Conservation (phyloP, 1,140 invertebrate species). For the Maniola jurtina region DNA sequence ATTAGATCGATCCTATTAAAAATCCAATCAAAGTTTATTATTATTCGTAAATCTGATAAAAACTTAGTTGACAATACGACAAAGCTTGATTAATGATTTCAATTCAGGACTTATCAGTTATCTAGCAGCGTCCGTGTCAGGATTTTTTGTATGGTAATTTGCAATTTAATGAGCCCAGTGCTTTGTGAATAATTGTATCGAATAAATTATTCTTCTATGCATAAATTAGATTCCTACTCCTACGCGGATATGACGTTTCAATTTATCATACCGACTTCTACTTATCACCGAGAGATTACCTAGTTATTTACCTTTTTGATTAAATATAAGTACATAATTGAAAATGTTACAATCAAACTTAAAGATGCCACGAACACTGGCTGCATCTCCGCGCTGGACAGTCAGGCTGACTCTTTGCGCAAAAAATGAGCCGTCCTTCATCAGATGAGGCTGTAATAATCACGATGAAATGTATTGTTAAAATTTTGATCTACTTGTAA, state of each 20-base stretch:
- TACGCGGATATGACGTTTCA: not conserved
- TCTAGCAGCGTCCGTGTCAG: conserved; percentile 5
- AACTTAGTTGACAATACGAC: not conserved
- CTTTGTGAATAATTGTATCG: not conserved
- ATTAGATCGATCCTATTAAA: not conserved
- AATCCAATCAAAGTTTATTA: too few relatives aligned
- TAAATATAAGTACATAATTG: too few relatives aligned
- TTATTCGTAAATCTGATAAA: not conserved
- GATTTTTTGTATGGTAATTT: conserved; percentile 2
- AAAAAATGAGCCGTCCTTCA: too few relatives aligned
- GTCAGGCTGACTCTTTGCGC: too few relatives aligned
- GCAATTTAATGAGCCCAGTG: conserved; percentile 7
- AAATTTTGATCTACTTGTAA: too few relatives aligned
- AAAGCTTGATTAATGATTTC: not conserved
- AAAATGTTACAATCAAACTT: too few relatives aligned
- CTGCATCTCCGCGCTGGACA: too few relatives aligned
- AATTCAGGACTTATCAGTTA: conserved; percentile 7
- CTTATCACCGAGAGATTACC: too few relatives aligned
- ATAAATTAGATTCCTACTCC: not conserved
- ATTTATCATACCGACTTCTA: not conserved
- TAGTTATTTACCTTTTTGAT: too few relatives aligned
- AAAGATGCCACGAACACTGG: too few relatives aligned
- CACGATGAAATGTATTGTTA: too few relatives aligned
- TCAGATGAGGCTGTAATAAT: too few relatives aligned
- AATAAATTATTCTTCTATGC: not conserved